phyloP scores from a whole-genome alignment of 2,888 invertebrate species.

The Cosmia pyralina region DNA sequence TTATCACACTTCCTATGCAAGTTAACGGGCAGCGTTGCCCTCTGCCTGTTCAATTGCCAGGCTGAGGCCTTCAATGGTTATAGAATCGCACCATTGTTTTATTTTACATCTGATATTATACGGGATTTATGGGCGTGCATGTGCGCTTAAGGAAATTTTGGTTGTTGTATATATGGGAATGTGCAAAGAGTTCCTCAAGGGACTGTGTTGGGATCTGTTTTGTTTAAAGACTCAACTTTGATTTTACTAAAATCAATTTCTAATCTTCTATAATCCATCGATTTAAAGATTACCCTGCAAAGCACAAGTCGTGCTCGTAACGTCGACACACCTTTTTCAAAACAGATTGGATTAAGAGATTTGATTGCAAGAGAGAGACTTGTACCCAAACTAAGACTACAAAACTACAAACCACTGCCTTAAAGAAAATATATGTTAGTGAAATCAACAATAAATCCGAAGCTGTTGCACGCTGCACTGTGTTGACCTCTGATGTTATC shows the following conservation, averaged over 20 bases:
- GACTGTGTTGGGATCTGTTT: neutral
- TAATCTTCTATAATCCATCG: slow-evolving; percentile 16
- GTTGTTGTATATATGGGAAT: slow-evolving; percentile 26
- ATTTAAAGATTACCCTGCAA: slow-evolving; percentile 35
- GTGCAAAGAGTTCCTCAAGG: slow-evolving; percentile 22
- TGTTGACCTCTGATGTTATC: slow-evolving; percentile 75
- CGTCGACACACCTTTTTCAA: slow-evolving; percentile 49
- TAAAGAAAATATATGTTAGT: slow-evolving; percentile 63
- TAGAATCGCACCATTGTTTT: slow-evolving; percentile 66
- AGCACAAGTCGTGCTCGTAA: slow-evolving; percentile 41
- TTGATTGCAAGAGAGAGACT: slow-evolving; percentile 51
- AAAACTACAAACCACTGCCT: slow-evolving; percentile 46
- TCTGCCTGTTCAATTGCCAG: slow-evolving; percentile 57
- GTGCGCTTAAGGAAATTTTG: slow-evolving; percentile 42
- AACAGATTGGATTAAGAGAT: slow-evolving; percentile 59
- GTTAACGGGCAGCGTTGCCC: slow-evolving; percentile 63
- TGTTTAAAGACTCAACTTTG: neutral
- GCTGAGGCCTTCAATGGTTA: slow-evolving; percentile 62
- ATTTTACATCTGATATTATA: slow-evolving; percentile 61
- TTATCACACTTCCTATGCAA: slow-evolving; percentile 79
- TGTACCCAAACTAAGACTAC: slow-evolving; percentile 44
- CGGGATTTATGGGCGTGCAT: slow-evolving; percentile 48
- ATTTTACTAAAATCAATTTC: slow-evolving; percentile 38
- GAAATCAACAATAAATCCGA: slow-evolving; percentile 65
- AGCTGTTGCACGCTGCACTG: slow-evolving; percentile 62